phyloP scores from a whole-genome alignment of 2,888 invertebrate genomes.

The Labia minor region DNA sequence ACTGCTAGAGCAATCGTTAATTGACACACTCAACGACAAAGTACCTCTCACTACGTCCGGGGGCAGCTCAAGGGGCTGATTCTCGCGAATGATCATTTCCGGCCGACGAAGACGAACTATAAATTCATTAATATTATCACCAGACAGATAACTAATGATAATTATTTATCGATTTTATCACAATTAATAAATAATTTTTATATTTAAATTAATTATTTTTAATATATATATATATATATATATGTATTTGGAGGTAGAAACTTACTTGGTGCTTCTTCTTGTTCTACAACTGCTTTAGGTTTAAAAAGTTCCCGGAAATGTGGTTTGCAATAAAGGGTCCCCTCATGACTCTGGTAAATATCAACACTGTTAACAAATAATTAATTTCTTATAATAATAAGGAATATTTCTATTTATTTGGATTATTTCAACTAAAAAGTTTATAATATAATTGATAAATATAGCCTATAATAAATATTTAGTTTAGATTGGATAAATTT shows the following conservation, averaged over 20 bases:
- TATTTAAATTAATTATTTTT: too few species aligned
- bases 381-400: not conserved
- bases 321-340: conserved; percentile 79
- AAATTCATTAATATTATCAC: conserved; percentile 29
- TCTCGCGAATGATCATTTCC: conserved; percentile 84
- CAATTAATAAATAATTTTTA: too few species aligned
- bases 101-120: conserved; percentile 60
- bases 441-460: not conserved
- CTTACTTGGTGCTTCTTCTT: conserved; percentile 49
- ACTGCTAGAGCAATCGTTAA: too few species aligned
- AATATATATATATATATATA: too few species aligned
- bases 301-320: conserved; percentile 89
- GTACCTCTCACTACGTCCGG: conserved; percentile 87
- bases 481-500: too few species aligned
- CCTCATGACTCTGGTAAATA: conserved; percentile 85
- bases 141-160: conserved; percentile 23
- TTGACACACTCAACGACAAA: conserved; percentile 22
- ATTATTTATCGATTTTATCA: too few species aligned
- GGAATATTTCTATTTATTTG: not conserved
- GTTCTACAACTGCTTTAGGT: conserved; percentile 74
- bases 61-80: conserved; percentile 77
- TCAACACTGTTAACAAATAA: conserved; percentile 55
- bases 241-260: too few species aligned
- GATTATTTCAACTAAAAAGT: not conserved
- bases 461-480: too few species aligned